A percentile compares a stretch with the other conserved stretches of the same genome.
Evolutionary conservation across 2,113 vertebrate species (phyloP).

Genomic region (Verasper variegatus): DNA sequence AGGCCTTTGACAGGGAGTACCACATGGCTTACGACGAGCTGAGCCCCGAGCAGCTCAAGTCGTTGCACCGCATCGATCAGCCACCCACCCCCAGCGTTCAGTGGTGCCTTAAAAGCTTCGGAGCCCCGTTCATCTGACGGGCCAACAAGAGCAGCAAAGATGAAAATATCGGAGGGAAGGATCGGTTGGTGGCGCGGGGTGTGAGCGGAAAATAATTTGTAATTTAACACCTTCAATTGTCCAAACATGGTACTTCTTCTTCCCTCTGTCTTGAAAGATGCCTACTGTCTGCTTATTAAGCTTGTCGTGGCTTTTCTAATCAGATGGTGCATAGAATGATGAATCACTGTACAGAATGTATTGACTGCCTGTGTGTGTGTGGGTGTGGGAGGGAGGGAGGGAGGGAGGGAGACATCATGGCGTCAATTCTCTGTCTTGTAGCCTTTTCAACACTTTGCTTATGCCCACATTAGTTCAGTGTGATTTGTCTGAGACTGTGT

Average conservation of each 20-base stretch:
- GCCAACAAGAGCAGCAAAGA: neutral
- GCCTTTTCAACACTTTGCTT: constrained; percentile 3
- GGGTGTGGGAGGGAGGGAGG: no score
- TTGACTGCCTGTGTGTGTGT: constrained; percentile 3
- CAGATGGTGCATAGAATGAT: constrained; percentile 48
- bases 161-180: neutral
- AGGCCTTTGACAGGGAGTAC: constrained; percentile 96
- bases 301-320: constrained; percentile 34
- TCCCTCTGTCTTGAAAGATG: constrained; percentile 38
- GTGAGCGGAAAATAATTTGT: constrained; percentile 17
- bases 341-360: constrained; percentile 55
- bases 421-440: neutral
- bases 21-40: constrained; percentile 86
- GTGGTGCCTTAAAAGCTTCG: constrained; percentile 93
- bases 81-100: constrained; percentile 87
- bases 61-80: constrained; percentile 86
- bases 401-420: constrained; percentile 2
- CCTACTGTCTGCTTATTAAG: constrained; percentile 5
- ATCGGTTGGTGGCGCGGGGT: neutral
- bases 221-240: constrained; percentile 24
- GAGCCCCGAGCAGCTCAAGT: constrained; percentile 86
- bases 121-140: constrained; percentile 88
- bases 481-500: neutral
- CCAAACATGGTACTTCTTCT: constrained; percentile 69
- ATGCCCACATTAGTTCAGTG: constrained; percentile 4